Conservation (phyloP, 2,113 vertebrate genomes). For the Erpornis zantholeuca region DNA sequence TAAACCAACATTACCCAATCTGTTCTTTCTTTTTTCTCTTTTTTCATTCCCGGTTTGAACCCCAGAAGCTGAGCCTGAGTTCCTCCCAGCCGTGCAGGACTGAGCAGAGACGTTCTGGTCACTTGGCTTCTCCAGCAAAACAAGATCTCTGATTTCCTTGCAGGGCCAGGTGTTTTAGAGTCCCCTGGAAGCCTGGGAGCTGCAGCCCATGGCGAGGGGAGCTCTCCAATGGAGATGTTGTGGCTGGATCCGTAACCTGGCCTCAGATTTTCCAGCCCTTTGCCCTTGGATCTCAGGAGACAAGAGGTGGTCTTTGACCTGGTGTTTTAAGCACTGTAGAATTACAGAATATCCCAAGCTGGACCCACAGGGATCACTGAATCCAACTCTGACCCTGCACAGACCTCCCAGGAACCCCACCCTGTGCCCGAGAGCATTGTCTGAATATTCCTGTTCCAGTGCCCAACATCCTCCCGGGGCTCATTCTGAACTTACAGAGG, state of each 20-base stretch:
- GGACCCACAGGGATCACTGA: neutral
- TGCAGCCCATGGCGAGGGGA: accelerated
- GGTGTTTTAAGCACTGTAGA: neutral
- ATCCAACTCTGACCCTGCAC: neutral
- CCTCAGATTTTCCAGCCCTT: too few species aligned
- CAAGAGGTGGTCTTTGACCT: neutral
- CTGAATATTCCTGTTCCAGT: neutral
- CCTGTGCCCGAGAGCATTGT: neutral
- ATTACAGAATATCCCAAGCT: neutral
- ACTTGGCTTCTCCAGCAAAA: neutral
- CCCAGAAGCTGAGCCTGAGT: neutral
- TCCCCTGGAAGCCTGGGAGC: accelerated
- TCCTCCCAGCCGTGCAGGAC: neutral
- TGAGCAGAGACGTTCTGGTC: neutral
- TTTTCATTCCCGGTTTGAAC: neutral
- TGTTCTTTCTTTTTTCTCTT: accelerated
- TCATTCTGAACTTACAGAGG: neutral
- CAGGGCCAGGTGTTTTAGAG: neutral
- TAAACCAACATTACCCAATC: neutral
- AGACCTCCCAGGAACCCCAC: neutral
- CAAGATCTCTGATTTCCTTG: neutral
- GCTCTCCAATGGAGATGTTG: accelerated
- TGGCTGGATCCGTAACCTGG: accelerated
- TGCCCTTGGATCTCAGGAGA: neutral
- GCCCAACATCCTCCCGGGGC: neutral